Percentiles rank a stretch among this genome's conserved stretches.
phyloP scores from a whole-genome alignment of 2,113 vertebrate genomes.

The Pollimyrus isidori region DNA sequence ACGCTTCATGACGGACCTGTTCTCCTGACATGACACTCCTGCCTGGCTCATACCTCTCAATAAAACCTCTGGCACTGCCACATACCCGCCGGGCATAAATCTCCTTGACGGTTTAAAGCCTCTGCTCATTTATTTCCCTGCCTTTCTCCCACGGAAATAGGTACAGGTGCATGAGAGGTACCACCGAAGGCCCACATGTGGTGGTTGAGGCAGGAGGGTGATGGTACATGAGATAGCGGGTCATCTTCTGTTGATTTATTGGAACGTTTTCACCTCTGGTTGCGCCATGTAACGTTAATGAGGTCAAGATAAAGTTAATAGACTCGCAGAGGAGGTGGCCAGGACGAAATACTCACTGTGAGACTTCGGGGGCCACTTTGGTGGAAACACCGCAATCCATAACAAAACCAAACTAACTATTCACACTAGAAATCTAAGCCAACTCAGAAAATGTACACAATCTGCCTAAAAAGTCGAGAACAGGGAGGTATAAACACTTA shows the following conservation, averaged over 20 bases:
- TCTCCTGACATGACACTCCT: slow-evolving; percentile 16
- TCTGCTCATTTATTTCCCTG: not conserved
- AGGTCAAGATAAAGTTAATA: slow-evolving; percentile 22
- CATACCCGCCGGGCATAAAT: not conserved
- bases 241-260: not conserved
- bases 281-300: not conserved
- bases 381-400: not conserved
- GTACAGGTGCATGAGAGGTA: not conserved
- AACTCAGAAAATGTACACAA: not conserved
- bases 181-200: not conserved
- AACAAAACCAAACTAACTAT: not conserved
- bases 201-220: not conserved
- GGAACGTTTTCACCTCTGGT: not conserved
- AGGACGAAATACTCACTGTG: not conserved
- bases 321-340: not conserved
- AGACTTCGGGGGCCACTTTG: not conserved
- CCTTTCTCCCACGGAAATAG: not conserved
- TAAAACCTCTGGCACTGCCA: slow-evolving; percentile 7
- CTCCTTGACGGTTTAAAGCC: slow-evolving; percentile 19
- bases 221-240: not conserved
- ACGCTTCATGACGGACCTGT: slow-evolving; percentile 24
- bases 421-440: not conserved
- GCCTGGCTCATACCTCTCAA: slow-evolving; percentile 17
- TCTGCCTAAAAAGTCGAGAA: not conserved
- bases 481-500: slow-evolving; percentile 46